A percentile compares a stretch with the other conserved stretches of the same genome.
Evolutionary conservation across 2,888 invertebrate species (phyloP).

Genomic region (Agriotes lineatus): DNA sequence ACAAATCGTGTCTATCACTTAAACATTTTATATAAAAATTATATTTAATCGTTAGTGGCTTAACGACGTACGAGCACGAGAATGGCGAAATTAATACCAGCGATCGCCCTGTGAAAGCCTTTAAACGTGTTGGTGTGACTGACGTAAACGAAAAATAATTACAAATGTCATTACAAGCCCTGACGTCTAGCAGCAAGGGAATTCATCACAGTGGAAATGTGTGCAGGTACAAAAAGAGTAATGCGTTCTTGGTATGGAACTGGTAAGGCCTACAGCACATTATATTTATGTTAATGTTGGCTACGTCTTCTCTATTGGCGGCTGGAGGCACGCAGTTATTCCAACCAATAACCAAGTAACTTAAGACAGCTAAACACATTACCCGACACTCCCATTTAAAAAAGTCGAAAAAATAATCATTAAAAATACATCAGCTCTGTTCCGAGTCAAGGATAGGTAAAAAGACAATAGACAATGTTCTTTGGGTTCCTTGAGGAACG

Average conservation of each 20-base stretch:
- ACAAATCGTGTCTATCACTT: too few relatives aligned
- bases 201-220: neutral
- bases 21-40: too few relatives aligned
- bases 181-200: neutral
- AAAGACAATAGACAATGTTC: conserved; percentile 34
- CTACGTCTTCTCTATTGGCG: conserved; percentile 48
- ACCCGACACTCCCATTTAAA: conserved; percentile 48
- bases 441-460: conserved; percentile 38
- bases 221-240: neutral
- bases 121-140: neutral
- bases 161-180: neutral
- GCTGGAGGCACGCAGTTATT: conserved; percentile 51
- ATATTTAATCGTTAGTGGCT: too few relatives aligned
- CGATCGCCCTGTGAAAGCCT: neutral
- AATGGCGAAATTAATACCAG: too few relatives aligned
- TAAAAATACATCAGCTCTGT: conserved; percentile 50
- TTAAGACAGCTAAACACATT: conserved; percentile 40
- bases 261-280: conserved; percentile 25
- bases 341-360: conserved; percentile 51
- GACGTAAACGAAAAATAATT: neutral
- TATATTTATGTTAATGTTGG: conserved; percentile 38
- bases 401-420: conserved; percentile 44
- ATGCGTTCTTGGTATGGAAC: neutral
- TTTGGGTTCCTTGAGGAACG: conserved; percentile 8
- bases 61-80: too few relatives aligned